Evolutionary conservation across 1,140 invertebrate genomes (phyloP), one percentile per base, ranked within the genome.

Genomic region (Meteorus sp.): DNA sequence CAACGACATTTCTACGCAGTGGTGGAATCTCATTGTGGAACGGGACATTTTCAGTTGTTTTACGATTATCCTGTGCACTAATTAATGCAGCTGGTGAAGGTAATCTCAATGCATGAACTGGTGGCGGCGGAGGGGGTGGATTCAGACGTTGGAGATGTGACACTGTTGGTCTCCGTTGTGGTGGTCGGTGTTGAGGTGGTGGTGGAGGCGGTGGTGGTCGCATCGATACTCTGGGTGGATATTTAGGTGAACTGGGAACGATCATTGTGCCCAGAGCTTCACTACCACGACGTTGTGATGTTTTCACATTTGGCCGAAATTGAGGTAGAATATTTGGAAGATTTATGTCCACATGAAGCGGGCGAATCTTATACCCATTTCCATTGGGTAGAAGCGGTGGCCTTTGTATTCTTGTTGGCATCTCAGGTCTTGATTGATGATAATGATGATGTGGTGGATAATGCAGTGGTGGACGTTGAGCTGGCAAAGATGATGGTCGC

Each of bases 291-390:
- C 81, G 81, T 15, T 78, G 76, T 0, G 84, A 85, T 2, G 83
- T 74, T 63, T 85, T 85, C 0, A 84, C 83, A 60, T 88, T 88
- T 0, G 88, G 88, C 47, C 87, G 75, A 55, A 89, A 89, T 64
- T 89, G 87, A 0, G 88, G 88, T 27, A 89, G 63, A 61, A 89
- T 88, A 62, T 89, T 89, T 0, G 88, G 88, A 41, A 89, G 62
- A 59, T 83, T 83, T 23, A 75, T 68, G 8, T 72, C 70, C 17
- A 52, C 15, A 50, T 71, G 61, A n/a, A 70, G 56, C 22, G 81
- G 76, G 17, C 80, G 72, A 58, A 78, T 74, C 8, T 79, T 79
- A 11, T 73, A 72, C 0, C 65, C 71, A 41, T 78, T 79, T 51
- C 78, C 74, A n/a, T 63, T 61, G 3, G 57, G 66, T 33, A 67